Conservation (phyloP, 2,888 invertebrate species). For the Nomada fucata region DNA sequence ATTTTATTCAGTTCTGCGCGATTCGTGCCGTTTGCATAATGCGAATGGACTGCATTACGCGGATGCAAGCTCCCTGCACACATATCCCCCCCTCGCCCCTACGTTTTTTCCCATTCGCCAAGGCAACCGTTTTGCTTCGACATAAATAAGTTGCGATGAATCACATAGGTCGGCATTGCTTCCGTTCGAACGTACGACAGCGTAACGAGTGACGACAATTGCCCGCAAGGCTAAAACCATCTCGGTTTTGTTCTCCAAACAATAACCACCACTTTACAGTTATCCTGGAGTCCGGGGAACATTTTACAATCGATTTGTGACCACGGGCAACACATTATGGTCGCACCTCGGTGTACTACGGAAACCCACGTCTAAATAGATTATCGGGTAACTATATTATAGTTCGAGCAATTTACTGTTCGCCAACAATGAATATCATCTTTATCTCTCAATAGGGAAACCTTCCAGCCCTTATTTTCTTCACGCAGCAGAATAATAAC, state of each 20-base stretch:
- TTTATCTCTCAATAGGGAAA: too few relatives aligned
- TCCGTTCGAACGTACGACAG: constrained; percentile 2
- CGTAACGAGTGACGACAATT: constrained; percentile 22
- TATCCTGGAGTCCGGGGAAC: constrained; percentile 28
- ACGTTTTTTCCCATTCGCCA: neutral
- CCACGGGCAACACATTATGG: constrained; percentile 47
- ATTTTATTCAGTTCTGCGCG: constrained; percentile 62
- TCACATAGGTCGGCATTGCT: neutral
- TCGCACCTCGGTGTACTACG: constrained; percentile 18
- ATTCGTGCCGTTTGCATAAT: constrained; percentile 66
- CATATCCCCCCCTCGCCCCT: neutral
- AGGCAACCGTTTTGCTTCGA: constrained; percentile 27
- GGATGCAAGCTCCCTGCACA: constrained; percentile 12
- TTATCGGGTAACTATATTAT: constrained; percentile 39
- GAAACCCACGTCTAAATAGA: constrained; percentile 39
- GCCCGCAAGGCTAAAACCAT: constrained; percentile 2
- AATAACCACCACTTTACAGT: constrained; percentile 37
- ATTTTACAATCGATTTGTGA: constrained; percentile 49
- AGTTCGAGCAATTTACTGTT: constrained; percentile 13
- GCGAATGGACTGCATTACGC: constrained; percentile 56
- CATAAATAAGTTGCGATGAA: constrained; percentile 5
- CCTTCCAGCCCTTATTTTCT: too few relatives aligned
- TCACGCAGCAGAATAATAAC: too few relatives aligned
- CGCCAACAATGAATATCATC: neutral
- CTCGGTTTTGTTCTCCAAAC: constrained; percentile 28